A percentile compares a stretch with the other conserved stretches of the same genome.
phyloP scores from a whole-genome alignment of 2,797 vertebrate genomes.

The Dermochelys coriacea region DNA sequence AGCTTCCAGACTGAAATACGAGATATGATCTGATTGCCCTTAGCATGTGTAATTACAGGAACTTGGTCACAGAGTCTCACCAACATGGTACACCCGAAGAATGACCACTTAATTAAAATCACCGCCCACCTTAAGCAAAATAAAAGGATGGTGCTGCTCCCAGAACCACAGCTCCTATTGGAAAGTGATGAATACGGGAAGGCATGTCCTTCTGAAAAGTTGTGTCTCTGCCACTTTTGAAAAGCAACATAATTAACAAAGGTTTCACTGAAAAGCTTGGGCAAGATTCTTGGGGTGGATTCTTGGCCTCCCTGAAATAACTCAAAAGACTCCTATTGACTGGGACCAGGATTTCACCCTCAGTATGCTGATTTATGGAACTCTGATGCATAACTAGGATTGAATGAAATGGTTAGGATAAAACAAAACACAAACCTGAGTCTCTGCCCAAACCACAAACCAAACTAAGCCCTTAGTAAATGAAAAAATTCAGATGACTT shows the following conservation, averaged over 20 bases:
- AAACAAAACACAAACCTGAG: not conserved
- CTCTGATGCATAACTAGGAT: not conserved
- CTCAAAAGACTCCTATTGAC: not conserved
- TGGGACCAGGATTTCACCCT: not conserved
- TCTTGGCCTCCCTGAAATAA: not conserved
- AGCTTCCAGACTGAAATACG: not conserved
- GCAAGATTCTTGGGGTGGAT: constrained; percentile 1
- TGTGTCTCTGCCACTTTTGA: constrained; percentile 21
- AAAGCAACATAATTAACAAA: not conserved
- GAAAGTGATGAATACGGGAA: not conserved
- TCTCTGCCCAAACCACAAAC: not conserved
- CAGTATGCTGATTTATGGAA: not conserved
- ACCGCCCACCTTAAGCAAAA: constrained; percentile 49
- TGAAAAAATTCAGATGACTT: not conserved
- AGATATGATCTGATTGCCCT: not conserved
- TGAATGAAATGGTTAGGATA: not conserved
- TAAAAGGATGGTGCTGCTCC: constrained; percentile 51
- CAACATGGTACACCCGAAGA: not conserved
- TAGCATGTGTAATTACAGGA: constrained; percentile 21
- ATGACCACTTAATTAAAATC: constrained; percentile 65
- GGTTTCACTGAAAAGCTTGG: not conserved
- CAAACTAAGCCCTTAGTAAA: not conserved
- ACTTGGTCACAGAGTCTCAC: not conserved
- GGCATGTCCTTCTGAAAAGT: constrained; percentile 41
- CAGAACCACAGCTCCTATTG: constrained; percentile 34